A percentile compares a stretch with the other conserved stretches of the same genome.
These are phyloP conservation scores for Agapornis canus DNA, from an alignment of 2,797 vertebrate genomes.

Conservation along the genomic window DNA sequence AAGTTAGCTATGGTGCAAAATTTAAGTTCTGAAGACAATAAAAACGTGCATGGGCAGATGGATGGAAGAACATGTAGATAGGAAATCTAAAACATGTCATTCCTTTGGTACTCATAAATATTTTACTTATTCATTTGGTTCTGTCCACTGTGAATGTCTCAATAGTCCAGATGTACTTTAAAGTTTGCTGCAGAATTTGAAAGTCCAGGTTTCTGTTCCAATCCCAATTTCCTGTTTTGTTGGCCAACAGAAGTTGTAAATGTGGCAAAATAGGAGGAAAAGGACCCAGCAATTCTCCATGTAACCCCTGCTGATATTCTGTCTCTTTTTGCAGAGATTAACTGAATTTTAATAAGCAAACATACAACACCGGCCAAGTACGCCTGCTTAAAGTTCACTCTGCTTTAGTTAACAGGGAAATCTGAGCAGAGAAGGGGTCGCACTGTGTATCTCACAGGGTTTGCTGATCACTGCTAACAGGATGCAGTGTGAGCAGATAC, in stretches of 20 bases:
- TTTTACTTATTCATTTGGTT: neutral
- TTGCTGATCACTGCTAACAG: slow-evolving; percentile 12
- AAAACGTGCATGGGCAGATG: neutral
- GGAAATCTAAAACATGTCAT: neutral
- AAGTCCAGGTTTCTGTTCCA: neutral
- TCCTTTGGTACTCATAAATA: neutral
- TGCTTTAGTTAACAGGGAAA: neutral
- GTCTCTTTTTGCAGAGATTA: slow-evolving; percentile 25
- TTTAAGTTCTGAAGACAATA: neutral
- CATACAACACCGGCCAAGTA: neutral
- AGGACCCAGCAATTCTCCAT: neutral
- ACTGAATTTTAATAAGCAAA: slow-evolving; percentile 48
- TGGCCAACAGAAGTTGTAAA: neutral
- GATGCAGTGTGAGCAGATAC: neutral
- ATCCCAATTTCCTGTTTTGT: neutral
- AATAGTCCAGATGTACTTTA: neutral
- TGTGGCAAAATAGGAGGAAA: neutral
- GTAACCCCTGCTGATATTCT: neutral
- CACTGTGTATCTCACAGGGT: neutral
- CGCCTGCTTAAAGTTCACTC: slow-evolving; percentile 43
- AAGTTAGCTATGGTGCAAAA: neutral
- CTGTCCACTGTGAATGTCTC: neutral
- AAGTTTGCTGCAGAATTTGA: neutral
- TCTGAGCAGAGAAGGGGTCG: neutral
- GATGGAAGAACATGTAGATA: neutral